These are phyloP conservation scores for Sitophilus oryzae DNA, from an alignment of 1,140 invertebrate genomes.

Conservation along the genomic window DNA sequence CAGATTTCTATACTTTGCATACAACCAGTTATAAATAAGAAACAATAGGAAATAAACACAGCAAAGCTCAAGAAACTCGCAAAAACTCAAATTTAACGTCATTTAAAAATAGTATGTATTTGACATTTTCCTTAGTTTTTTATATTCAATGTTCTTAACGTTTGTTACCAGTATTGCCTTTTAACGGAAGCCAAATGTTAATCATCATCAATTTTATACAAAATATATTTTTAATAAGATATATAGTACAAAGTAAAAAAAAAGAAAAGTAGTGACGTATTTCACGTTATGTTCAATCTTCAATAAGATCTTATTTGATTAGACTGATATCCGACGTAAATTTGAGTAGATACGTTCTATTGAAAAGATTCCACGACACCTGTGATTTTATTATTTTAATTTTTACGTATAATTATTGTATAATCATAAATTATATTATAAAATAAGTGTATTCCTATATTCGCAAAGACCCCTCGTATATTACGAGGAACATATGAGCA, in stretches of 20 bases:
- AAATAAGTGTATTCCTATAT: conserved; percentile 45
- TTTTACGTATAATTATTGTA: conserved; percentile 42
- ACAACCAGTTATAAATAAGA: too few relatives aligned
- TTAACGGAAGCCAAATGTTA: neutral
- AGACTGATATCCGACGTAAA: conserved; percentile 24
- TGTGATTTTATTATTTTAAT: conserved; percentile 46
- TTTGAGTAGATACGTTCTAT: conserved; percentile 38
- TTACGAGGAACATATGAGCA: conserved; percentile 43
- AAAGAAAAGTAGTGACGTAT: neutral
- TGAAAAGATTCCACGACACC: conserved; percentile 45
- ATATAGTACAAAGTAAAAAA: neutral
- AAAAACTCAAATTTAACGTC: too few relatives aligned
- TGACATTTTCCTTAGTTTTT: too few relatives aligned
- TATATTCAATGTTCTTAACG: neutral
- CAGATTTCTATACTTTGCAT: too few relatives aligned
- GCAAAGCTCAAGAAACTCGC: too few relatives aligned
- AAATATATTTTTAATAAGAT: conserved; percentile 5
- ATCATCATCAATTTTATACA: conserved; percentile 3
- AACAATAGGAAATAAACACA: too few relatives aligned
- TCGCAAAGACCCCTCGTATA: conserved; percentile 43
- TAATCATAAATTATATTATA: conserved; percentile 39
- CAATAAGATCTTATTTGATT: conserved; percentile 13
- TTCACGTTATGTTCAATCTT: neutral
- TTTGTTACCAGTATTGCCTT: neutral
- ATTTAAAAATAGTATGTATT: too few relatives aligned